Evolutionary conservation across 2,888 invertebrate genomes (phyloP), one percentile per base, ranked within the genome.

Genomic region (Herminia tarsipennalis): DNA sequence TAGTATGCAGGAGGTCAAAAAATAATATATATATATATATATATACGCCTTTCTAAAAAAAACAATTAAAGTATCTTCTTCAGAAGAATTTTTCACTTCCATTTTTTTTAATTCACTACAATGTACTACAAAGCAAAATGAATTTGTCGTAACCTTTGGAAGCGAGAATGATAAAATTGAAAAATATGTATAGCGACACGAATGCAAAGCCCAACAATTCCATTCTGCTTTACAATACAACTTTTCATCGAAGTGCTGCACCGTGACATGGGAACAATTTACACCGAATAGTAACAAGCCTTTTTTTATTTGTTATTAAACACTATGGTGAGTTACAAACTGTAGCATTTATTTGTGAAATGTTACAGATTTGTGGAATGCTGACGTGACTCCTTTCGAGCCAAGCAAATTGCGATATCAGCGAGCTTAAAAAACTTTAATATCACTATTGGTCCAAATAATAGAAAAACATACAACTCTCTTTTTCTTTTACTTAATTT

Each of bases 181-280:
- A 76, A 76, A 75, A 74, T 76, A 66, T 72, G 70, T 70, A 70
- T 65, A 61, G 54, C 48, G 46, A 41, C 52, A 44, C 42, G 43
- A 48, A 36, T 39, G 50, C 48, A 40, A 54, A 49, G 58, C 49
- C 48, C 52, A 66, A 59, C 71, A 69, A 76, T 75, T 66, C 75
- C 60, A 68, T 71, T 70, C 51, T 62, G 61, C 60, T 60, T 70
- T 65, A 72, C 71, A 74, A 73, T 73, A 69, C 68, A 66, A 72
- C 52, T 71, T 69, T 67, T 70, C 62, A 56, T 60, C 60, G 57
- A 53, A 60, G 54, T 53, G 57, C 40, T 57, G 57, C 50, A 47
- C 45, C 29, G 41, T 51, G 56, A 48, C 40, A 41, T 12, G 58
- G 51, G 46, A n/a, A 8, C 28, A 35, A 2, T 58, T 73, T 54